These are phyloP conservation scores for Calyptommatus sinebrachiatus DNA, from an alignment of 2,113 vertebrate genomes.

Conservation along the genomic window DNA sequence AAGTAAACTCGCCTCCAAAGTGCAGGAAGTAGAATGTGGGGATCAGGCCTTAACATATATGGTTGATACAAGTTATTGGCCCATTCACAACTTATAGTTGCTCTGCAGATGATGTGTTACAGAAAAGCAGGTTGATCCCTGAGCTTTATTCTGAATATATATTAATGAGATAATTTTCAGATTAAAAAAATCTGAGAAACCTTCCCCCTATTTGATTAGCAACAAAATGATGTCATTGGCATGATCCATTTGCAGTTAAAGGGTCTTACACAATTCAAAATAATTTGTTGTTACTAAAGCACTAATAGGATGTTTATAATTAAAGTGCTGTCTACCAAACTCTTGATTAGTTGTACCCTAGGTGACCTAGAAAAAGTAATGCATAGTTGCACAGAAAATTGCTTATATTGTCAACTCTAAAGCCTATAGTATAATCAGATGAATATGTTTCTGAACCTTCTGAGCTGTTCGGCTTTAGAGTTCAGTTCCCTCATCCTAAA, in stretches of 20 bases:
- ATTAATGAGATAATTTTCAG: not conserved
- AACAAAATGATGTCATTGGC: not conserved
- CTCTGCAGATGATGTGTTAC: not conserved
- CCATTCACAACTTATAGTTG: not conserved
- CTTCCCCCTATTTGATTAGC: not conserved
- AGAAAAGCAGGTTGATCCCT: not conserved
- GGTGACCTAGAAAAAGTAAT: conserved; percentile 36
- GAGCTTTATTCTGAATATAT: not conserved
- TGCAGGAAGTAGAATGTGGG: too few relatives aligned
- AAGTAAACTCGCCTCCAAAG: too few relatives aligned
- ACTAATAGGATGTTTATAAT: too few relatives aligned
- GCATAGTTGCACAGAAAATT: conserved; percentile 41
- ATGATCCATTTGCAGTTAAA: not conserved
- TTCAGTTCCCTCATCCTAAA: conserved; percentile 49
- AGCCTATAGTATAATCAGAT: conserved; percentile 48
- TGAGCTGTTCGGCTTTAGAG: conserved; percentile 57
- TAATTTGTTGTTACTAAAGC: not conserved
- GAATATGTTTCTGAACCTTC: conserved; percentile 52
- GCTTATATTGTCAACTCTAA: conserved; percentile 56
- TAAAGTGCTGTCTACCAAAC: not conserved
- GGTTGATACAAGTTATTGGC: not conserved
- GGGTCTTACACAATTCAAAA: conserved; percentile 17
- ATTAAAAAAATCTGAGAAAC: conserved; percentile 1
- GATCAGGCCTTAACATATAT: not conserved
- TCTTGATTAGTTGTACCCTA: conserved; percentile 38